These are phyloP conservation scores for Geothlypis trichas DNA, from an alignment of 2,113 vertebrate genomes.

Conservation along the genomic window DNA sequence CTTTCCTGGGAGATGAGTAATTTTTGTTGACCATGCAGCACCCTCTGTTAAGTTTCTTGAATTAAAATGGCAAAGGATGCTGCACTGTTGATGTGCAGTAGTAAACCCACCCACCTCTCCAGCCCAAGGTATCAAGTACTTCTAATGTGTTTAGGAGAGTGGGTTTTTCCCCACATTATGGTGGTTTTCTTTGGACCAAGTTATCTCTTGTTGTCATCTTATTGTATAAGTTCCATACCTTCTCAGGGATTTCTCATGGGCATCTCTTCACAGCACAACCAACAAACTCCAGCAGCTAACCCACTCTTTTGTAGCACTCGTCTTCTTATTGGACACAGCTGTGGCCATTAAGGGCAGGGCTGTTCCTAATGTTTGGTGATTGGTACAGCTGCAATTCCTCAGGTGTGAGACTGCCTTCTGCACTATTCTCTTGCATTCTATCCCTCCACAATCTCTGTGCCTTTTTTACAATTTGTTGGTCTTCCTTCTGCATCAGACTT, in stretches of 20 bases:
- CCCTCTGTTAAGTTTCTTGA: not conserved
- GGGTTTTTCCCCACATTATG: not conserved
- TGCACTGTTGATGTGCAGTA: rapidly evolving
- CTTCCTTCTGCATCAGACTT: not conserved
- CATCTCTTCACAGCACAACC: no score
- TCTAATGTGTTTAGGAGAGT: not conserved
- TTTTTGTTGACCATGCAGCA: not conserved
- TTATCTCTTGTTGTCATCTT: not conserved
- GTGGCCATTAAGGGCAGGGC: no score
- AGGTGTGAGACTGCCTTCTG: no score
- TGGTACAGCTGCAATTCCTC: no score
- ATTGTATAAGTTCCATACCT: no score
- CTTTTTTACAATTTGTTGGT: not conserved
- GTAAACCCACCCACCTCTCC: not conserved
- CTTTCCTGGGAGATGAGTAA: not conserved
- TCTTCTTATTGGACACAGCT: no score
- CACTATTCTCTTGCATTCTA: no score
- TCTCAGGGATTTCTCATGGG: no score
- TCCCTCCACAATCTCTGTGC: no score
- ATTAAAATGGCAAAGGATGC: not conserved
- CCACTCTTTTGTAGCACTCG: no score
- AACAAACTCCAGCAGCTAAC: no score
- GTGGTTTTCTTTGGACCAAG: not conserved
- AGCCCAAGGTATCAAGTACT: not conserved
- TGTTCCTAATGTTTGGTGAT: no score